A percentile compares a stretch with the other conserved stretches of the same genome.
Conservation (phyloP, 2,888 invertebrate genomes). For the Pseudeuparius sepicola region DNA sequence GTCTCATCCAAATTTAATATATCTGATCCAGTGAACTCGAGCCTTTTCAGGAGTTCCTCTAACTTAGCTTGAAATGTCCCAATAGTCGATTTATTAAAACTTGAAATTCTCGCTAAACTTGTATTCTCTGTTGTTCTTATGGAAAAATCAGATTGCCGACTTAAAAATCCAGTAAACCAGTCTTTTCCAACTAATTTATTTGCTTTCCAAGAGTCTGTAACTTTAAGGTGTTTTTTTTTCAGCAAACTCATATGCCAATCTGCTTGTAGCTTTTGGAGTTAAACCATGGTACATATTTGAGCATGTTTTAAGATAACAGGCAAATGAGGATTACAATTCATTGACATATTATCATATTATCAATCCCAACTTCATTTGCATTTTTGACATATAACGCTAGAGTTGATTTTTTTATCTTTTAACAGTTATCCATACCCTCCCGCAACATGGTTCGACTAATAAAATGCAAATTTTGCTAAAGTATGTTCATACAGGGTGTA, state of each 20-base stretch:
- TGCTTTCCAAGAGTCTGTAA: too few species aligned
- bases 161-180: conserved; percentile 17
- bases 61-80: conserved; percentile 10
- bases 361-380: too few species aligned
- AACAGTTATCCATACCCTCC: too few species aligned
- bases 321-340: conserved; percentile 7
- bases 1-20: conserved; percentile 17
- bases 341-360: too few species aligned
- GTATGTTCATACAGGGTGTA: too few species aligned
- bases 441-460: too few species aligned
- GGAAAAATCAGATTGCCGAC: conserved; percentile 12
- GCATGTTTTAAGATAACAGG: conserved; percentile 5
- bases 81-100: conserved; percentile 27
- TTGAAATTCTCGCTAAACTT: conserved; percentile 36
- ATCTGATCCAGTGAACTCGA: conserved; percentile 20
- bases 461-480: too few species aligned
- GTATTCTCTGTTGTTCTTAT: conserved; percentile 17
- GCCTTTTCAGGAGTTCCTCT: conserved; percentile 19
- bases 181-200: conserved; percentile 12
- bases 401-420: conserved; percentile 12
- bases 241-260: conserved; percentile 8
- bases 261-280: conserved; percentile 4
- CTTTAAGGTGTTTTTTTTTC: too few species aligned
- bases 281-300: conserved; percentile 12
- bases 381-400: not conserved